Base-by-base conservation (phyloP, 2,888 invertebrate species). In the Folsomia manolachei region DNA sequence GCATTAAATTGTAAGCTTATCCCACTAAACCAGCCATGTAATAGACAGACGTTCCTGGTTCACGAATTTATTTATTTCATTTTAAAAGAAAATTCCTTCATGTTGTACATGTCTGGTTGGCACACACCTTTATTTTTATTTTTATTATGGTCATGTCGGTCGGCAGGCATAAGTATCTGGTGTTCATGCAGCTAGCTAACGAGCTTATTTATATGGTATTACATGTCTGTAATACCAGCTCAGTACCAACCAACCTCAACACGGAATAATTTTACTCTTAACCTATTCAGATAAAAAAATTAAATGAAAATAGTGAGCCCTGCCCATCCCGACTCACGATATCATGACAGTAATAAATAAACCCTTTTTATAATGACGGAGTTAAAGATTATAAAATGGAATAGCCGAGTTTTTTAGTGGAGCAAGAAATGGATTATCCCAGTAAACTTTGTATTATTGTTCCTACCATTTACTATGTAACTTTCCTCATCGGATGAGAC, bases 271-370 rank as follows among this genome's bases (percentile, higher is more conserved):
- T 39, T 39, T 39, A 39, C n/a, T n/a, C n/a, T n/a, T n/a, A n/a
- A n/a, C 39, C 39, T 39, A 39, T 39, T 39, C 39, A 39, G 39
- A 39, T 39, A 14, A 39, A n/a, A n/a, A 14, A 14, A 39, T 39
- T 39, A 39, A 9, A 39, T 39, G 39, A 4, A 39, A 9, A 14
- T 14, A 23, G n/a, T 7, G 26, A 62, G 24, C 62, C 24, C 62
- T 23, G 26, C 62, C 24, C 62, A 62, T 23, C 62, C 25, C 14
- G 21, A 64, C 52, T 67, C 67, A 67, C 67, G 67, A 67, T 51
- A 67, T 67, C 67, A 67, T 56, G 65, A 52, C 60, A 56, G 56
- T 26, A 21, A 67, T 56, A 67, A 67, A 67, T 53, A 60, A 66
- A 52, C 51, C 27, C 52, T 4, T 21, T 66, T 52, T 21, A 52